Base-by-base conservation (phyloP, 2,113 vertebrate species). In the Pterocles orientalis region DNA sequence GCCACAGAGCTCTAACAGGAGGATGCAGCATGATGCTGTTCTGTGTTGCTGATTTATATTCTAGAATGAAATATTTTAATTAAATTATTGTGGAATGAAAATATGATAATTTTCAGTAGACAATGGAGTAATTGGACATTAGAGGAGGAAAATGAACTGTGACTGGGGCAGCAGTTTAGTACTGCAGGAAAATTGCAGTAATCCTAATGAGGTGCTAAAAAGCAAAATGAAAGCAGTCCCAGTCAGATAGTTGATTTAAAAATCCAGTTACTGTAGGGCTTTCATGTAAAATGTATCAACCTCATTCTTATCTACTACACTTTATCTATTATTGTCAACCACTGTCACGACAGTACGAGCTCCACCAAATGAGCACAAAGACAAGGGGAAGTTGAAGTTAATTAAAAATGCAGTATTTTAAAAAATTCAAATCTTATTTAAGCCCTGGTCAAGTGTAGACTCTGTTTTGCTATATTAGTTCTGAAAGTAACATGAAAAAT, bases 121-220 rank as follows among this genome's bases (percentile, higher is more conserved):
- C 36, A 94, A 58, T 10, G 3, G 43, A 73, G 39, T 90, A 93
- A 95, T 86, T 90, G 85, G 57, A 85, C 78, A 60, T 96, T 88
- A 92, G 76, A 86, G 29, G 28, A 65, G 19, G 80, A 96, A 94
- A 95, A 95, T 94, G 91, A 96, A 92, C 94, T 91, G 92, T 84
- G 85, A 82, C 69, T 95, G 82, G 95, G 92, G 16, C 77, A 93
- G 17, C 81, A 77, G 72, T 72, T 95, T 89, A 95, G 69, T 92
- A 71, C 61, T 71, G 48, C 61, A 82, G 86, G 78, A 94, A 88
- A 92, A 95, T 36, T 94, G 15, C 53, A 88, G 62, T 79, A 68
- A 81, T 78, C 58, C 82, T 95, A 96, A 95, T 82, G 85, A 96
- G 71, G 91, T 76, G 89, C 87, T 95, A 96, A 95, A 92, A 93